These are phyloP conservation scores for Patella ulyssiponensis DNA, from an alignment of 2,888 invertebrate species.

Conservation along the genomic window DNA sequence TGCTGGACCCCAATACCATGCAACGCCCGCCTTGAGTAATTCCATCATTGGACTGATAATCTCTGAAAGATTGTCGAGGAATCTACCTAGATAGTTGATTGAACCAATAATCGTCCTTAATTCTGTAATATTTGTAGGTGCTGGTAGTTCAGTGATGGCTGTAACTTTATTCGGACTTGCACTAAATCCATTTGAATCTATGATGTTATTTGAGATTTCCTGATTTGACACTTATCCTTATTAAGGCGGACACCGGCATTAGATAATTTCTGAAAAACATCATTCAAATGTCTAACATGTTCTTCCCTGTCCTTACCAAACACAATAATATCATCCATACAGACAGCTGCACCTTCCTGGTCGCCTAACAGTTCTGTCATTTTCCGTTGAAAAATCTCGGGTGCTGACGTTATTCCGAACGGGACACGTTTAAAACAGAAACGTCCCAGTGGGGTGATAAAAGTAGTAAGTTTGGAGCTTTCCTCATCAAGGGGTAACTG, in stretches of 20 bases:
- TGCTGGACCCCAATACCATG: conserved; percentile 23
- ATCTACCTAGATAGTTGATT: conserved; percentile 27
- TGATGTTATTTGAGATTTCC: conserved; percentile 18
- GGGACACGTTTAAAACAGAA: conserved; percentile 27
- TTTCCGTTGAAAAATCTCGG: conserved; percentile 36
- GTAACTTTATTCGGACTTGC: conserved; percentile 18
- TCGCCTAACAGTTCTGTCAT: conserved; percentile 29
- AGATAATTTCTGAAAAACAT: conserved; percentile 26
- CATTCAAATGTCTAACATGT: conserved; percentile 21
- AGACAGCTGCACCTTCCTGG: conserved; percentile 25
- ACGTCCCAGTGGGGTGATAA: conserved; percentile 30
- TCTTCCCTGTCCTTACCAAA: conserved; percentile 28
- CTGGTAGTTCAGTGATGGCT: conserved; percentile 24
- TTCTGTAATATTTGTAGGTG: conserved; percentile 22
- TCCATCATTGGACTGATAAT: conserved; percentile 27
- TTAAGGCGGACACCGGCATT: conserved; percentile 24
- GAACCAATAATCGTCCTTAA: conserved; percentile 28
- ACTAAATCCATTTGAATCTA: neutral
- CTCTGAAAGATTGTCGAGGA: conserved; percentile 33
- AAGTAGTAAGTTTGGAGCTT: conserved; percentile 31
- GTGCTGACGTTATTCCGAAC: conserved; percentile 31
- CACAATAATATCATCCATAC: conserved; percentile 34
- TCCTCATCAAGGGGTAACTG: conserved; percentile 28
- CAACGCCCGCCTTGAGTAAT: conserved; percentile 20
- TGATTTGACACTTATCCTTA: conserved; percentile 27